A percentile compares a stretch with the other conserved stretches of the same genome.
Conservation (phyloP, 2,888 invertebrate genomes). For the Chromoteleia sp. region DNA sequence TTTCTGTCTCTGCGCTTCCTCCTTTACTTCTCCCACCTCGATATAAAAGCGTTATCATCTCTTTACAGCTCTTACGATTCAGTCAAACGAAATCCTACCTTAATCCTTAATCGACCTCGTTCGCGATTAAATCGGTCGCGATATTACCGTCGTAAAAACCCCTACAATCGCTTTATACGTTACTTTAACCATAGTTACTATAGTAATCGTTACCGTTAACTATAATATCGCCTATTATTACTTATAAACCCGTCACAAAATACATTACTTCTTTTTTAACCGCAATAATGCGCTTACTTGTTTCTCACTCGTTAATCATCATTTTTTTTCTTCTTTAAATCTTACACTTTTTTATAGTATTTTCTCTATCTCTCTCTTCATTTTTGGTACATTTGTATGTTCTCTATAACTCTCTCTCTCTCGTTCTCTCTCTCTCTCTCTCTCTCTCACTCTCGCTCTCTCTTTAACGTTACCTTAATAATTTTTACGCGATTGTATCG, state of each 20-base stretch:
- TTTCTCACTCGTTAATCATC: conserved; percentile 69
- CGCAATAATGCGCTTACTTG: conserved; percentile 68
- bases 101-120: conserved; percentile 57
- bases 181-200: conserved; percentile 72
- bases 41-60: conserved; percentile 66
- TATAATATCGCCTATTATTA: conserved; percentile 78
- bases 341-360: conserved; percentile 64
- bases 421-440: conserved; percentile 59
- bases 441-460: conserved; percentile 54
- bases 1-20: conserved; percentile 17
- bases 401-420: conserved; percentile 39
- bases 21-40: conserved; percentile 25
- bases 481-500: conserved; percentile 67
- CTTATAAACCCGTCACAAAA: conserved; percentile 84
- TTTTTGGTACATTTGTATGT: conserved; percentile 9
- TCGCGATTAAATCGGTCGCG: conserved; percentile 44
- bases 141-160: conserved; percentile 55
- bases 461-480: conserved; percentile 56
- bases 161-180: conserved; percentile 71
- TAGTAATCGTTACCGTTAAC: conserved; percentile 73
- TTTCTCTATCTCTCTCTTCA: conserved; percentile 18
- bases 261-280: conserved; percentile 80
- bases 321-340: conserved; percentile 58
- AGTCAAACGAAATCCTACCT: conserved; percentile 60
- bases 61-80: conserved; percentile 63